These are phyloP conservation scores for Lobophora halterata DNA, from an alignment of 2,888 invertebrate species.

Conservation along the genomic window DNA sequence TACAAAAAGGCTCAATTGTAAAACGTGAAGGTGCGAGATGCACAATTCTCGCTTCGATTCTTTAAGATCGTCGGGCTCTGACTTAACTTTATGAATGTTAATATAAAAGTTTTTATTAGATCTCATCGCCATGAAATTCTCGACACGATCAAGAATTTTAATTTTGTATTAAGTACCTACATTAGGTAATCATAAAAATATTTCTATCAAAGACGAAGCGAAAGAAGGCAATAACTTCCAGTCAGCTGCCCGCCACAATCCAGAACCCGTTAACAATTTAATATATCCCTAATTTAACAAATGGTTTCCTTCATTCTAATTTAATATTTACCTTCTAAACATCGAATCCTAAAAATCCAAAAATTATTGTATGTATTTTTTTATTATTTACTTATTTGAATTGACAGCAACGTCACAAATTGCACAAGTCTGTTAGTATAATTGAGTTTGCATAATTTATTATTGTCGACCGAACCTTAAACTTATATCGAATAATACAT, in stretches of 20 bases:
- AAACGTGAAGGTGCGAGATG: conserved; percentile 12
- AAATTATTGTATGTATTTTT: conserved; percentile 57
- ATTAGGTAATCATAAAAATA: conserved; percentile 20
- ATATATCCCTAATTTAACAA: conserved; percentile 39
- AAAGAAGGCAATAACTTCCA: conserved; percentile 34
- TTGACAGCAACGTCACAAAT: conserved; percentile 66
- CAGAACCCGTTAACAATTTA: conserved; percentile 29
- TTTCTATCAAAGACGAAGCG: conserved; percentile 32
- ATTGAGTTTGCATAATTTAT: conserved; percentile 38
- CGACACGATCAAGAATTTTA: conserved; percentile 15
- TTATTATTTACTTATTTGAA: conserved; percentile 59
- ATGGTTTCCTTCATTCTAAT: conserved; percentile 43
- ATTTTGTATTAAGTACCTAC: conserved; percentile 17
- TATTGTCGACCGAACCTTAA: conserved; percentile 68
- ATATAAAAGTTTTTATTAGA: conserved; percentile 31
- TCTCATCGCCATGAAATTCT: conserved; percentile 19
- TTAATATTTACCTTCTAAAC: conserved; percentile 48
- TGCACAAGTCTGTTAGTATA: conserved; percentile 67
- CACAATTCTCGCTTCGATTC: conserved; percentile 36
- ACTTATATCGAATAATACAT: conserved; percentile 72
- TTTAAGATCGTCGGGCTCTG: conserved; percentile 52
- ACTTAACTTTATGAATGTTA: conserved; percentile 41
- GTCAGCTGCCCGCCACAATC: conserved; percentile 30
- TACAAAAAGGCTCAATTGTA: conserved; percentile 3
- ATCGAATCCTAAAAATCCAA: conserved; percentile 57